A percentile compares a stretch with the other conserved stretches of the same genome.
phyloP scores from a whole-genome alignment of 2,113 vertebrate species.

The Alethe diademata region DNA sequence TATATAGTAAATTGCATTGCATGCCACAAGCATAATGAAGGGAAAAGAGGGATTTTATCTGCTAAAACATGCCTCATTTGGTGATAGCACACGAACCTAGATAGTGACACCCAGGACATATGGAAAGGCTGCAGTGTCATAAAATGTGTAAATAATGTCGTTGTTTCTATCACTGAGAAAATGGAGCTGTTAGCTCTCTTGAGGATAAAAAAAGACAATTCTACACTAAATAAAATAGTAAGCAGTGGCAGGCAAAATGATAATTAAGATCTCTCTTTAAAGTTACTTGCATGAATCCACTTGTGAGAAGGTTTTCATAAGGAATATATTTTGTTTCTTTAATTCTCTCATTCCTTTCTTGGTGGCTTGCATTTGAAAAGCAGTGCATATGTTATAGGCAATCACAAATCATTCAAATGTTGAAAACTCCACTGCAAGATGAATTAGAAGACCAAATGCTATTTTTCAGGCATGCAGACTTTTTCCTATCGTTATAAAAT shows the following conservation, averaged over 20 bases:
- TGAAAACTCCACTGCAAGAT: background rate
- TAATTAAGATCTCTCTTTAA: background rate
- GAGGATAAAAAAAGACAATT: background rate
- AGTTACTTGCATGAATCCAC: background rate
- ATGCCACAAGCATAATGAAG: conserved; percentile 68
- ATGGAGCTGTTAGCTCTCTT: conserved; percentile 2
- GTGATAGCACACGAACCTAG: conserved; percentile 36
- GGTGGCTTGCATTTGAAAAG: background rate
- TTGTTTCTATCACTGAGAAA: conserved; percentile 44
- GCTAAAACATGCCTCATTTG: conserved; percentile 55
- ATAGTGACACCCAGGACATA: conserved; percentile 39
- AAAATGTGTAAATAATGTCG: conserved; percentile 26
- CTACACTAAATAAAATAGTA: background rate
- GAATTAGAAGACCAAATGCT: background rate
- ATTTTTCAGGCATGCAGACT: conserved; percentile 21
- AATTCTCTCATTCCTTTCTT: background rate
- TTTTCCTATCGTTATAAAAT: background rate
- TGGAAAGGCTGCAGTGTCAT: conserved; percentile 31
- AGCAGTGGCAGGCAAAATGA: background rate
- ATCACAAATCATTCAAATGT: background rate
- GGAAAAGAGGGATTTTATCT: conserved; percentile 52
- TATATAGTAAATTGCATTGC: conserved; percentile 68
- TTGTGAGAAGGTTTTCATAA: background rate
- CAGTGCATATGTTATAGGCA: background rate
- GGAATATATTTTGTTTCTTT: background rate